These are phyloP conservation scores for Lagodon rhomboides DNA, from an alignment of 2,797 vertebrate genomes.

Conservation along the genomic window DNA sequence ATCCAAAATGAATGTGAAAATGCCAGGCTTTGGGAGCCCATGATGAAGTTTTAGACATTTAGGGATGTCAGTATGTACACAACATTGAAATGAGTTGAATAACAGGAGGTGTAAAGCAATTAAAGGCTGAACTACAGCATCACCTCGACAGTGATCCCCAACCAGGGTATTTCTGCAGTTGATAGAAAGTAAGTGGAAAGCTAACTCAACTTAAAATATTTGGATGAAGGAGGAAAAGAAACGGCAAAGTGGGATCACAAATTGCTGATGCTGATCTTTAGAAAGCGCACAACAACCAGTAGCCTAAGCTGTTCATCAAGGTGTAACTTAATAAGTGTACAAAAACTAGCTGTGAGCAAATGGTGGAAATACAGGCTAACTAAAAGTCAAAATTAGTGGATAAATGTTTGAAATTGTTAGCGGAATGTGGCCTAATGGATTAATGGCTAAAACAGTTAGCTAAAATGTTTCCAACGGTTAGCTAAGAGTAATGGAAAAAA, in stretches of 20 bases:
- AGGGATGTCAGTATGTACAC: not conserved
- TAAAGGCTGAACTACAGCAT: not conserved
- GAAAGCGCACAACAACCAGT: not conserved
- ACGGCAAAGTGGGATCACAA: not conserved
- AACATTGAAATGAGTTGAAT: not conserved
- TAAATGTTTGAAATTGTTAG: too few relatives aligned
- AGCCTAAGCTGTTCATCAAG: not conserved
- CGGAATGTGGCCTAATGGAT: too few relatives aligned
- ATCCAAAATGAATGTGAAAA: not conserved
- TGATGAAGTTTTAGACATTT: not conserved
- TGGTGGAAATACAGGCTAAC: too few relatives aligned
- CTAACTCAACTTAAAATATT: not conserved
- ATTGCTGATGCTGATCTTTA: not conserved
- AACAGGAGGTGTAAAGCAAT: not conserved
- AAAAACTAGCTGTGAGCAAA: not conserved
- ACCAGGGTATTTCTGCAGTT: not conserved
- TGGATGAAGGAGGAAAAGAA: not conserved
- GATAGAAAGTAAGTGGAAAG: not conserved
- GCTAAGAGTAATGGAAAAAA: too few relatives aligned
- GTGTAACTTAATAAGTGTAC: too few relatives aligned
- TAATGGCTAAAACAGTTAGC: too few relatives aligned
- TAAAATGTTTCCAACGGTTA: too few relatives aligned
- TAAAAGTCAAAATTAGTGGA: too few relatives aligned
- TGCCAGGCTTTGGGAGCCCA: too few relatives aligned
- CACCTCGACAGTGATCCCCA: not conserved